Evolutionary conservation across 2,113 vertebrate species (phyloP).

Genomic region (Boleophthalmus pectinirostris): DNA sequence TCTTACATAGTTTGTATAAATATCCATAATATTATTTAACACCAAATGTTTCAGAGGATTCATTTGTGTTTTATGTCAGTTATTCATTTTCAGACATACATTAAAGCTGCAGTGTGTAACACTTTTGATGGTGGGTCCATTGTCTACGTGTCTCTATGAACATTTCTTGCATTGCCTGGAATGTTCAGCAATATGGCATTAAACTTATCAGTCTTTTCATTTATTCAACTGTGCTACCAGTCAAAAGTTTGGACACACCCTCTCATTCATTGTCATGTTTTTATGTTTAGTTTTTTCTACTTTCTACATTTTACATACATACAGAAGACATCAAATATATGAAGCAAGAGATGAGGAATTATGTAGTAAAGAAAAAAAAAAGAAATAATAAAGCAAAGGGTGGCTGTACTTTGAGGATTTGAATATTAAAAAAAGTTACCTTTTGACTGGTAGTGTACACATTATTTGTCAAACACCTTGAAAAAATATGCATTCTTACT

Average conservation of each 20-base stretch:
- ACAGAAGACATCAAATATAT: too few relatives aligned
- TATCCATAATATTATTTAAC: conserved; percentile 41
- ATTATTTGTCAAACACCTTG: background rate
- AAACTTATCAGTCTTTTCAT: background rate
- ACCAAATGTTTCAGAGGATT: conserved; percentile 13
- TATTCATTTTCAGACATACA: conserved; percentile 1
- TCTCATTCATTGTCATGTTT: too few relatives aligned
- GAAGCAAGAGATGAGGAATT: too few relatives aligned
- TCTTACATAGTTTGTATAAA: conserved; percentile 43
- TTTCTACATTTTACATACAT: too few relatives aligned
- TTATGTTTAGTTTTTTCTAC: too few relatives aligned
- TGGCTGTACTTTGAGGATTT: too few relatives aligned
- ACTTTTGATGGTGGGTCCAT: background rate
- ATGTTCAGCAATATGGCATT: background rate
- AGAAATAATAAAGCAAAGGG: too few relatives aligned
- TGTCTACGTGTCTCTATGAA: background rate
- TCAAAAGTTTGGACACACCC: too few relatives aligned
- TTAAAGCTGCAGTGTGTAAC: background rate
- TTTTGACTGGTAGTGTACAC: too few relatives aligned
- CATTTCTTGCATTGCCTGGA: background rate
- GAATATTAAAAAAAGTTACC: too few relatives aligned
- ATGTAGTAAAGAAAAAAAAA: too few relatives aligned
- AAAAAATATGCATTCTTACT: background rate
- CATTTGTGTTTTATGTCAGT: conserved; percentile 10
- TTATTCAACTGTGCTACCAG: background rate